Evolutionary conservation across 1,140 invertebrate species (phyloP).

Genomic region (Conus betulinus): DNA sequence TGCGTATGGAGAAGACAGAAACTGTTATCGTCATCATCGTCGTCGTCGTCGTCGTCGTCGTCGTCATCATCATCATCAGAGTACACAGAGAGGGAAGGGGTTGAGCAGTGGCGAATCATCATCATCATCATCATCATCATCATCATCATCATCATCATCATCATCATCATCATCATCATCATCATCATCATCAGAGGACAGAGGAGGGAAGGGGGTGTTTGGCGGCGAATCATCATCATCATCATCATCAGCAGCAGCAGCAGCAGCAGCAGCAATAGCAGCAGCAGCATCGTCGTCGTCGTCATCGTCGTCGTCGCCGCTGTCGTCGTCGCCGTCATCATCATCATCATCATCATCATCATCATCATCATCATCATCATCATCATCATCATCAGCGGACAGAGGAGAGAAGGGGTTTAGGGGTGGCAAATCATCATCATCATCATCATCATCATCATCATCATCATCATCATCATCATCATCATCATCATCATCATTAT

Average conservation of each 20-base stretch:
- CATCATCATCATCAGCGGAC: neutral
- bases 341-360: constrained; percentile 11
- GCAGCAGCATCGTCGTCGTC: no score
- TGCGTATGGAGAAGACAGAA: constrained; percentile 16
- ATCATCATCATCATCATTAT: constrained; percentile 29
- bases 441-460: constrained; percentile 26
- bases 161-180: constrained; percentile 35
- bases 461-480: neutral
- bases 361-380: neutral
- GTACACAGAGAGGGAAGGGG: no score
- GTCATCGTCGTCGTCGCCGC: neutral
- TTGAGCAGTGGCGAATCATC: neutral
- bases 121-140: constrained; percentile 33
- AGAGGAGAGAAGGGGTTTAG: no score
- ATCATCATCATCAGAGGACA: constrained; percentile 31
- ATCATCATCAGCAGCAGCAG: no score
- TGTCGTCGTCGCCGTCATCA: constrained; percentile 25
- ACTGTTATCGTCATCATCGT: neutral
- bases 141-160: neutral
- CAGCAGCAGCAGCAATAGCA: no score
- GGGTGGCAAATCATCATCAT: constrained; percentile 23
- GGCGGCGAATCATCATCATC: no score
- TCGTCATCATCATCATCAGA: neutral
- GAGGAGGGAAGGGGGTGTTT: no score
- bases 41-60: neutral